phyloP scores from a whole-genome alignment of 2,797 vertebrate genomes.

The Alca torda region DNA sequence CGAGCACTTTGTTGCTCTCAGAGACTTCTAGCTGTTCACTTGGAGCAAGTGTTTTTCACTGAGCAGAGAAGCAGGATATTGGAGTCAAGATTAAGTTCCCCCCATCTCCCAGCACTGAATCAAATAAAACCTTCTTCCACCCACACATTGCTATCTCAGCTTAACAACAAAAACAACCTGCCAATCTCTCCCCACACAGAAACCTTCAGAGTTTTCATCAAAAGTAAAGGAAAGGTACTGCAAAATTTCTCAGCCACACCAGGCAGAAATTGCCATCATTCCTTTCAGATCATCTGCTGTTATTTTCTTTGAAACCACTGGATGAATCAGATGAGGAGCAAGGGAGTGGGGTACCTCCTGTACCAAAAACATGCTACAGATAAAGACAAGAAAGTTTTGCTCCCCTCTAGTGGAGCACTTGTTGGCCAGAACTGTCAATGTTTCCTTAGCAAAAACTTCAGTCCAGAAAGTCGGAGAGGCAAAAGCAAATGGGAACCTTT shows the following conservation, averaged over 20 bases:
- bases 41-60: background rate
- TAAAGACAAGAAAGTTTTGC: background rate
- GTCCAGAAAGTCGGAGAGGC: background rate
- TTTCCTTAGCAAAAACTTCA: background rate
- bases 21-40: background rate
- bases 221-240: background rate
- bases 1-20: background rate
- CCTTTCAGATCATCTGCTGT: background rate
- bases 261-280: constrained; percentile 13
- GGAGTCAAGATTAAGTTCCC: background rate
- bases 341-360: background rate
- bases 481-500: background rate
- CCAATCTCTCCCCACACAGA: constrained; percentile 39
- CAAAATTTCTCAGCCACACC: background rate
- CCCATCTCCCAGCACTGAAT: background rate
- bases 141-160: constrained; percentile 19
- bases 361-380: background rate
- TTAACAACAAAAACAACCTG: constrained; percentile 53
- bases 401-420: background rate
- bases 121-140: constrained; percentile 7
- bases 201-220: background rate
- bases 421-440: background rate
- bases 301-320: constrained; percentile 1
- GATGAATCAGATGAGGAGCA: background rate
- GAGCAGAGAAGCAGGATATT: background rate